Evolutionary conservation across 35 echinoderm and acorn worm species (phyloP).

Genomic region (Ptychodera flava): DNA sequence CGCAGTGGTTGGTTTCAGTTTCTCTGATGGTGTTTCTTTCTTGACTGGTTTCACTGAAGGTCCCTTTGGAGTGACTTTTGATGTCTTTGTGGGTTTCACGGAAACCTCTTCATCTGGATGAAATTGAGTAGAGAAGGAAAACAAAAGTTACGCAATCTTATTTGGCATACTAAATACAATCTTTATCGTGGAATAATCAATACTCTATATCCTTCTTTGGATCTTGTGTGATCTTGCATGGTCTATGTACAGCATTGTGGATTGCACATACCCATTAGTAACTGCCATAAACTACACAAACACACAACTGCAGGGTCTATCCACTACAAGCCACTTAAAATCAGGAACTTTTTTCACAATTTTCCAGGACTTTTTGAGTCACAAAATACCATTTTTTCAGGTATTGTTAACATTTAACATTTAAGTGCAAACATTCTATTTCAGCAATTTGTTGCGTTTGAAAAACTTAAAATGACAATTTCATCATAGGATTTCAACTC

Average conservation of each 20-base stretch:
- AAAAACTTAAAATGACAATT: no score
- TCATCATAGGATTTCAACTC: background rate
- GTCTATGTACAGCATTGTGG: no score
- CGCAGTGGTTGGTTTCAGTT: conserved; percentile 35
- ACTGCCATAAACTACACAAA: no score
- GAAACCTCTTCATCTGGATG: background rate
- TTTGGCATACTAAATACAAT: background rate
- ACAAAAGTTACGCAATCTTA: background rate
- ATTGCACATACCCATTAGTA: no score
- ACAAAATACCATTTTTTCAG: background rate
- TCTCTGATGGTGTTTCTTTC: conserved; percentile 22
- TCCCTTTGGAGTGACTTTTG: background rate
- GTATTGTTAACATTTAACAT: background rate
- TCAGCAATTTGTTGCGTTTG: background rate
- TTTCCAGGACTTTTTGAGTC: background rate
- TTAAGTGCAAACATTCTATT: background rate
- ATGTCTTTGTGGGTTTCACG: background rate
- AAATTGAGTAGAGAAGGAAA: background rate
- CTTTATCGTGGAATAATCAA: background rate
- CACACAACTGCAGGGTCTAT: no score
- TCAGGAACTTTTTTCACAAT: background rate
- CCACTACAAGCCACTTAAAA: background rate
- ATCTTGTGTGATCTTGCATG: no score
- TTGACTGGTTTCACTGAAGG: background rate
- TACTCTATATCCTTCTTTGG: background rate